Base-by-base conservation (phyloP, 2,797 vertebrate genomes). In the Sparidentex hasta region DNA sequence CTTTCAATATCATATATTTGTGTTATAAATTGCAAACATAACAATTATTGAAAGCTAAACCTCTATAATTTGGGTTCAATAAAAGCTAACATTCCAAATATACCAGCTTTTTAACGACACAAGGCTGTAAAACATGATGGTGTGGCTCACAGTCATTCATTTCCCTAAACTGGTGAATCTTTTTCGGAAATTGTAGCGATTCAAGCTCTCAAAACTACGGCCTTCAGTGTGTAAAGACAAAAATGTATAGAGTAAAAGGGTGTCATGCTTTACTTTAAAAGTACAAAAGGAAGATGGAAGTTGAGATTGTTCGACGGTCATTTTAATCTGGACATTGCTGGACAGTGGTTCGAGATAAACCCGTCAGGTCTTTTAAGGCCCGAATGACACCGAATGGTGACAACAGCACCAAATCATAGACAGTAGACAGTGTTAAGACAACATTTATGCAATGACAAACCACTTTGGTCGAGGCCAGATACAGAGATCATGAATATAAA, bases 301-400 rank as follows among this genome's bases (percentile, higher is more conserved):
- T 27, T 64, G 17, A 79, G 54, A 66, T n/a, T 43, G 21, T 76
- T 71, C 11, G 3, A 62, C 3, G 6, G 81, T 75, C 33, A 75
- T 74, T 92, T 91, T 86, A 89, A 91, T 90, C 33, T 82, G 57
- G 66, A 84, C 55, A 83, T 38, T 41, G 46, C 41, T 62, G 54
- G 52, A 57, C 41, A 70, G 3, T 25, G 54, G 27, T 76, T 71
- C 65, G 78, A 76, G 61, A 70, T 79, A 80, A 68, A 76, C 23
- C 23, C 58, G 63, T 61, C 2, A 69, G 71, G 71, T 80, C 46
- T 56, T 84, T 84, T 79, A 87, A 93, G 76, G 82, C 82, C 80
- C 73, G 62, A 79, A 84, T 64, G 54, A 87, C 63, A 73, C 9
- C 33, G 71, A 64, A 63, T 12, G 33, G 41, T 66, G 52, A 83